Base-by-base conservation (phyloP, 37 sponge, comb jelly and placozoan species). In the Tethya wilhelma region DNA sequence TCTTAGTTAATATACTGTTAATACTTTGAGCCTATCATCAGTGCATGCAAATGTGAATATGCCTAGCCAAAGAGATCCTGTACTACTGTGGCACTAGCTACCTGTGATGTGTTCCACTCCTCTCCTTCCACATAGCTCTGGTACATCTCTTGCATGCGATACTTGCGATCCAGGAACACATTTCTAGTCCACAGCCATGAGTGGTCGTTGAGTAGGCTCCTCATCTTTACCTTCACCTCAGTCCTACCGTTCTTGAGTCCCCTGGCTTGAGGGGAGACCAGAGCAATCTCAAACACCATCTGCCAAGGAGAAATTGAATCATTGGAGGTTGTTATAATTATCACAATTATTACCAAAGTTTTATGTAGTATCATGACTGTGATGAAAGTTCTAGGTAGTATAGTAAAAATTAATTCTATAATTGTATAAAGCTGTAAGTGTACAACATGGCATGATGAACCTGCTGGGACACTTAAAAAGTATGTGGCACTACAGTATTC, bases 81-180 rank as follows among this genome's bases (percentile, higher is more conserved):
- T n/a, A n/a, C n/a, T n/a, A n/a, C n/a, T n/a, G n/a, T n/a, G n/a
- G n/a, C n/a, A n/a, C 17, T 28, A 49, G 69, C 30, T 7, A 82
- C 80, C 34, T 87, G 37, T 19, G 80, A 80, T 1, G 78, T 41
- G 49, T 87, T 80, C 88, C 84, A 83, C 44, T 87, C 89, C 33
- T 83, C 79, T 4, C 81, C 89, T 22, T 88, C 75, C 32, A 89
- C 67, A 44, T 75, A 79, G 58, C 79, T 84, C 74, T 92, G 93
- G 69, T 92, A 92, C 82, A 92, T 84, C 43, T 88, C 93, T 72
- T 82, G 79, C 86, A 92, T 92, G 38, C 59, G 56, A 64, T 80
- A 88, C 23, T 84, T 79, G 36, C 88, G 69, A 34, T 88, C 77
- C 5, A 88, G 56, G 59, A 92, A 92, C 67, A 74, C 29, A 64